Base-by-base conservation (phyloP, 2,888 invertebrate species). In the Spilosoma lubricipeda region DNA sequence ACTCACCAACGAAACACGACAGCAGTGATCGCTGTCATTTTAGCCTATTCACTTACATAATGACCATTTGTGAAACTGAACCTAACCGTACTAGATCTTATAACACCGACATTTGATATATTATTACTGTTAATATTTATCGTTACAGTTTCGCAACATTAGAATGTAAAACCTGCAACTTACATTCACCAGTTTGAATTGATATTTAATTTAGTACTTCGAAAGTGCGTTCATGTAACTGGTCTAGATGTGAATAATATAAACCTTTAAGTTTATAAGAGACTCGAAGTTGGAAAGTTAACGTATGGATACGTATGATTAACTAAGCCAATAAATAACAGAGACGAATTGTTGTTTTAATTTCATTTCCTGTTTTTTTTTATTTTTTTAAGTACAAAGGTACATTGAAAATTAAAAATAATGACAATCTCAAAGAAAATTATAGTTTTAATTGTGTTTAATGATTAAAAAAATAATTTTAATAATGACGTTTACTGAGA, bases 81-180 rank as follows among this genome's bases (percentile, higher is more conserved):
- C 13, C 11, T 56, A 68, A 27, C 65, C 36, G 30, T 15, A 77
- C 20, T 76, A 72, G 36, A 71, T 74, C 74, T 75, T 74, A 72
- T 70, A 76, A 59, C 48, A 27, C n/a, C 67, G 76, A 45, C 52
- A 70, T 18, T 39, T 39, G 69, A 56, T 70, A 70, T 39, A 70
- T 70, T 39, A 69, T 72, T 78, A 27, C 45, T 13, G 66, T 79
- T 65, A 68, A 77, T 77, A 81, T 83, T 82, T 77, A 75, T 76
- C 80, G 72, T 74, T 59, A 56, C 73, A 71, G 77, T 84, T 81
- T 81, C 83, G 80, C 74, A 84, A 83, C 63, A 66, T 76, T 81
- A 78, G 80, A 83, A 81, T 85, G 83, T 78, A 77, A 75, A 79
- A 77, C 74, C 77, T 75, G 73, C 39, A 71, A 75, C 39, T 30